Evolutionary conservation across 2,888 invertebrate species (phyloP).

Genomic region (Limnephilus marmoratus): DNA sequence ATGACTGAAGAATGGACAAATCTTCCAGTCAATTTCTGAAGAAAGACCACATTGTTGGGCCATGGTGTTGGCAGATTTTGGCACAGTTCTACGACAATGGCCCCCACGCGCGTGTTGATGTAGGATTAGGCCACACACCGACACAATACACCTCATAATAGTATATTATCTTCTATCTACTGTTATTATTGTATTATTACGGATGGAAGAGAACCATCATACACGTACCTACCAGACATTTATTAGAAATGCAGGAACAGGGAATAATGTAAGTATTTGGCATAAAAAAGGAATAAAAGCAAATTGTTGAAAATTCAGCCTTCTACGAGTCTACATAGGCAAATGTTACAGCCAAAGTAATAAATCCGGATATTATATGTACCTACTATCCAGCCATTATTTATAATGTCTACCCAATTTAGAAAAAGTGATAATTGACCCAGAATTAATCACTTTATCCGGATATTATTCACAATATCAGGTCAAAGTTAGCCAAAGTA

Average conservation of each 20-base stretch:
- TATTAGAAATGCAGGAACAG: background rate
- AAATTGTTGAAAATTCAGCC: too few relatives aligned
- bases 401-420: too few relatives aligned
- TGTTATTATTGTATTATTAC: background rate
- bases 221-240: background rate
- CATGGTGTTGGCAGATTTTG: background rate
- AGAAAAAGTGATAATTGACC: too few relatives aligned
- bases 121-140: background rate
- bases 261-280: too few relatives aligned
- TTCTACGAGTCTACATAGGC: too few relatives aligned
- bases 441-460: too few relatives aligned
- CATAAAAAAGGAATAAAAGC: too few relatives aligned
- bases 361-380: too few relatives aligned
- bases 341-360: too few relatives aligned
- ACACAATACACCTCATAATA: background rate
- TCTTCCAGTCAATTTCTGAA: conserved; percentile 54
- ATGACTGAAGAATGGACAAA: conserved; percentile 52
- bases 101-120: background rate
- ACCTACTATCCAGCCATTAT: too few relatives aligned
- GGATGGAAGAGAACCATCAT: background rate
- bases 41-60: background rate
- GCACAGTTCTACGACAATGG: background rate
- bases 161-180: background rate
- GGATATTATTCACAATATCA: too few relatives aligned
- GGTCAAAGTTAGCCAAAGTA: too few relatives aligned